Conservation (phyloP, 2,113 vertebrate species). For the Chitala chitala region DNA sequence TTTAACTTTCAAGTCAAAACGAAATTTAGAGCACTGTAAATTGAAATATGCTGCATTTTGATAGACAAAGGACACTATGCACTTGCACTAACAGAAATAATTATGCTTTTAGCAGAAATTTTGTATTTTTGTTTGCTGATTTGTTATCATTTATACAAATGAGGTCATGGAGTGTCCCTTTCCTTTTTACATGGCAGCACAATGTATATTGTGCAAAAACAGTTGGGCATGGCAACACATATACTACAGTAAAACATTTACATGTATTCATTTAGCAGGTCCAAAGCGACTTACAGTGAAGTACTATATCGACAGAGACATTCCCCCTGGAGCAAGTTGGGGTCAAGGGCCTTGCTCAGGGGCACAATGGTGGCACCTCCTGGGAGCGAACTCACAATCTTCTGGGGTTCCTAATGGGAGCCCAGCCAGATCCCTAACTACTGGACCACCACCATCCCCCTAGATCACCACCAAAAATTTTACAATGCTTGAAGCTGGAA, state of each 20-base stretch:
- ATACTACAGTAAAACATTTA: slow-evolving; percentile 8
- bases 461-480: not conserved
- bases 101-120: too few relatives aligned
- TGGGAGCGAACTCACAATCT: too few relatives aligned
- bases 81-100: not conserved
- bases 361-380: too few relatives aligned
- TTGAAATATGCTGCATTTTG: too few relatives aligned
- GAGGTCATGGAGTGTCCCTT: slow-evolving; percentile 6
- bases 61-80: too few relatives aligned
- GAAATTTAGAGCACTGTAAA: too few relatives aligned
- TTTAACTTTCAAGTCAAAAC: not conserved
- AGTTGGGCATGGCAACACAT: slow-evolving; percentile 2
- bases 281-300: not conserved
- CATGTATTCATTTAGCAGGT: not conserved
- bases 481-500: slow-evolving; percentile 4
- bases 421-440: not conserved
- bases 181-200: not conserved
- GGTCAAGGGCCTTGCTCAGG: too few relatives aligned
- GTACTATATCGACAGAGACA: not conserved
- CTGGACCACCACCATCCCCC: not conserved
- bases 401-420: too few relatives aligned
- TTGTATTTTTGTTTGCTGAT: too few relatives aligned
- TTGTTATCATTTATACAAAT: not conserved
- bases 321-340: too few relatives aligned
- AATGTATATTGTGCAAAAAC: not conserved